phyloP scores from a whole-genome alignment of 2,888 invertebrate genomes.

The Tyria jacobaeae region DNA sequence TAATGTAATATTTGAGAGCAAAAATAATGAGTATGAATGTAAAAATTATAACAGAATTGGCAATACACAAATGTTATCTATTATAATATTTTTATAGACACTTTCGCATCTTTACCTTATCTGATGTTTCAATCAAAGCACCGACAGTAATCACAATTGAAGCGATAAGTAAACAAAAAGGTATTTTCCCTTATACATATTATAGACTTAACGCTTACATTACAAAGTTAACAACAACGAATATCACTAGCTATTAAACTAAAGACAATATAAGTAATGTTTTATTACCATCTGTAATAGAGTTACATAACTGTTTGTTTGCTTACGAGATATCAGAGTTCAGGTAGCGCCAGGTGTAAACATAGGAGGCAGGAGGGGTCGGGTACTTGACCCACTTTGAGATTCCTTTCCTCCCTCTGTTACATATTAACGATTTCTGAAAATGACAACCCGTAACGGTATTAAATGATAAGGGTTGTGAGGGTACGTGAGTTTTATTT shows the following conservation, averaged over 20 bases:
- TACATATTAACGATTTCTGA: conserved; percentile 42
- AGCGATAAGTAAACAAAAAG: too few relatives aligned
- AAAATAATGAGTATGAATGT: too few relatives aligned
- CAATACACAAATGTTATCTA: too few relatives aligned
- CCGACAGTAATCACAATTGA: too few relatives aligned
- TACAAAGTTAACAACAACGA: background rate
- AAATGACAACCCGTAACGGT: conserved; percentile 40
- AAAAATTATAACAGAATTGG: too few relatives aligned
- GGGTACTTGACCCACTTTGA: conserved; percentile 62
- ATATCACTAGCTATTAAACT: conserved; percentile 2
- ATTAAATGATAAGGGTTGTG: conserved; percentile 41
- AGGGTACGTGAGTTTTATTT: conserved; percentile 15
- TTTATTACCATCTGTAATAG: conserved; percentile 19
- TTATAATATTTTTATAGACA: too few relatives aligned
- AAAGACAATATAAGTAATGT: conserved; percentile 18
- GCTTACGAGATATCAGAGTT: conserved; percentile 50
- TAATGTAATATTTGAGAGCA: too few relatives aligned
- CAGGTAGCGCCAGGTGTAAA: conserved; percentile 50
- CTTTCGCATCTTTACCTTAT: too few relatives aligned
- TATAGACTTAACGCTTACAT: background rate
- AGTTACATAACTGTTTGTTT: conserved; percentile 42
- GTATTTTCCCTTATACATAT: too few relatives aligned
- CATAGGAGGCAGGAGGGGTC: conserved; percentile 37
- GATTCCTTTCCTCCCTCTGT: conserved; percentile 50
- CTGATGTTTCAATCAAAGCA: too few relatives aligned